Evolutionary conservation across 2,888 invertebrate species (phyloP), one percentile per base, ranked within the genome.

Genomic region (Andrena fulva): DNA sequence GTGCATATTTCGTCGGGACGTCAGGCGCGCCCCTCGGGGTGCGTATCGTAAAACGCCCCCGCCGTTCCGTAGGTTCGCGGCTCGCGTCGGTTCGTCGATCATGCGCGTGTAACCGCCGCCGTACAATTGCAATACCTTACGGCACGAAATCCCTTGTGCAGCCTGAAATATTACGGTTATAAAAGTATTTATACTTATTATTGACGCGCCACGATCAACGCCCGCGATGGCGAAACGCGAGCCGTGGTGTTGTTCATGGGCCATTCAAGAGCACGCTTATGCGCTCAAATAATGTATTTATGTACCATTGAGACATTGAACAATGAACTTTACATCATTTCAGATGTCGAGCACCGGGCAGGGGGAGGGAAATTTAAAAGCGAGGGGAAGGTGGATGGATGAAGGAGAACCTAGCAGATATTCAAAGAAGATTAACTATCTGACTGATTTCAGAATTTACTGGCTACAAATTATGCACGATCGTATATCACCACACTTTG

Each of bases 1-100:
- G 33, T 52, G 67, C 66, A 83, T 78, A 76, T 78, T 75, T 74
- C 63, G 70, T 42, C 7, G 48, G 16, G 54, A 64, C 69, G 72
- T 78, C 77, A 75, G 82, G 75, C 56, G 4, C 35, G 68, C 27
- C 75, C 77, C 71, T 66, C 8, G 54, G 73, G 68, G 54, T 59
- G 77, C 75, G 66, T 66, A 70, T 84, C 82, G 76, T 84, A 82
- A 84, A 84, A 84, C 82, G 82, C 86, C 82, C 69, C 70, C 82
- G 75, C 71, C 67, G 50, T 79, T 77, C 76, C 68, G 67, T 59
- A 8, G 56, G 48, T 60, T 74, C 76, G 16, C 50, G 54, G 56
- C 52, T 72, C 66, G 68, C 71, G 60, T 56, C 63, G 75, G 74
- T 60, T 74, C 77, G 67, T 69, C 68, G 77, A 77, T 85, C 70